Evolutionary conservation across 2,888 invertebrate species (phyloP).

Genomic region (Catocala nupta): DNA sequence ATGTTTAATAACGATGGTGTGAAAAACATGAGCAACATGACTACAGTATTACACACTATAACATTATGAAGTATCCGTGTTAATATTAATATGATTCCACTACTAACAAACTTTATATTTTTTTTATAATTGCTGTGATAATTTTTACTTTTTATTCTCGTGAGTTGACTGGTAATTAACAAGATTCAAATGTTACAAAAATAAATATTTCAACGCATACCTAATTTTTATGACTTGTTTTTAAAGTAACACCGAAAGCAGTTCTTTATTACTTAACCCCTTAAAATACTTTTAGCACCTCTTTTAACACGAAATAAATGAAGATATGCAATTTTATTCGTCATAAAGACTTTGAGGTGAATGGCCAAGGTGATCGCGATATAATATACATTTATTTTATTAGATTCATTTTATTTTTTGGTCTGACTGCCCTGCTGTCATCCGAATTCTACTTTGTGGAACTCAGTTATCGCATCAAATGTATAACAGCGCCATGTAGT

Average conservation of each 20-base stretch:
- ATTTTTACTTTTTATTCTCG: background rate
- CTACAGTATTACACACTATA: no score
- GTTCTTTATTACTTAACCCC: conserved; percentile 22
- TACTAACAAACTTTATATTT: no score
- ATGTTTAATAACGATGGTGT: no score
- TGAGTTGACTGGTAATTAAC: background rate
- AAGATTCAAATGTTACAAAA: conserved; percentile 2
- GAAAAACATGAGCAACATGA: no score
- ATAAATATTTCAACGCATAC: conserved; percentile 3
- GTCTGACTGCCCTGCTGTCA: no score
- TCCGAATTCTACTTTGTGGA: no score
- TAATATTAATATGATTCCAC: no score
- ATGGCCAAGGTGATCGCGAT: conserved; percentile 18
- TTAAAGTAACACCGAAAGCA: conserved; percentile 26
- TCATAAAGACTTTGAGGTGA: conserved; percentile 31
- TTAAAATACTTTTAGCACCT: conserved; percentile 42
- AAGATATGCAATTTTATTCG: conserved; percentile 36
- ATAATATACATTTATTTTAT: background rate
- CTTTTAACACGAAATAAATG: conserved; percentile 34
- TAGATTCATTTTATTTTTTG: no score
- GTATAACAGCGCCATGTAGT: no score
- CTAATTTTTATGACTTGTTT: conserved; percentile 27
- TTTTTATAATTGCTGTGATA: no score
- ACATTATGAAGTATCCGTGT: no score
- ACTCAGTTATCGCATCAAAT: no score